Percentiles rank a stretch among this genome's conserved stretches.
These are phyloP conservation scores for Cyprinella venusta DNA, from an alignment of 2,797 vertebrate genomes.

Conservation along the genomic window DNA sequence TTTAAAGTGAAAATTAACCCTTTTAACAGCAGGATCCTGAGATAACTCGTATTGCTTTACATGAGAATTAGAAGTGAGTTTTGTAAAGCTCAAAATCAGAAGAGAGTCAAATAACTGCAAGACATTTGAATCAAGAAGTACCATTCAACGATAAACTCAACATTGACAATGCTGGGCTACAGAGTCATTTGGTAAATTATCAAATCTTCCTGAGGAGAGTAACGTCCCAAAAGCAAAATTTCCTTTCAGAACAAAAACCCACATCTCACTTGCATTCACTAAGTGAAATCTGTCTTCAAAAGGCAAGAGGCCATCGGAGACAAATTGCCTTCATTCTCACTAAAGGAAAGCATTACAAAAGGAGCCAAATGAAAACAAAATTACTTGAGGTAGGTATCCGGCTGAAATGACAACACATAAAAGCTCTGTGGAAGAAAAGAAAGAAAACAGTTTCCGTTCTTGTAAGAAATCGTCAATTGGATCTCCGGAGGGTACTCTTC, in stretches of 20 bases:
- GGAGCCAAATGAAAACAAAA: slow-evolving; percentile 63
- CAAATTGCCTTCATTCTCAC: slow-evolving; percentile 57
- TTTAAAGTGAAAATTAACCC: not conserved
- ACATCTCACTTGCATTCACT: slow-evolving; percentile 44
- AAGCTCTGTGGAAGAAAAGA: slow-evolving; percentile 63
- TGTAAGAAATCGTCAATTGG: slow-evolving; percentile 65
- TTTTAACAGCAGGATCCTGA: not conserved
- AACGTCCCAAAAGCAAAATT: slow-evolving; percentile 46
- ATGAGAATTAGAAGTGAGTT: slow-evolving; percentile 22
- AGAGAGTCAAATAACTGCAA: not conserved
- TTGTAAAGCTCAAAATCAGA: slow-evolving; percentile 23
- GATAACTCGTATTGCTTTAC: not conserved
- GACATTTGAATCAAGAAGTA: slow-evolving; percentile 30
- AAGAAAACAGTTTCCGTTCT: slow-evolving; percentile 63
- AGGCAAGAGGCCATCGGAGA: slow-evolving; percentile 48
- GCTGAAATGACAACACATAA: slow-evolving; percentile 65
- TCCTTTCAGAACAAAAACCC: slow-evolving; percentile 50
- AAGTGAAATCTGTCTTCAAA: slow-evolving; percentile 52
- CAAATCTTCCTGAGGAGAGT: slow-evolving; percentile 27
- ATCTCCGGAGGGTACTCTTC: slow-evolving; percentile 63
- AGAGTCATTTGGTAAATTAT: slow-evolving; percentile 48
- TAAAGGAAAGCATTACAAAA: slow-evolving; percentile 55
- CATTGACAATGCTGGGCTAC: slow-evolving; percentile 9
- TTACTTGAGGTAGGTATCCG: slow-evolving; percentile 64
- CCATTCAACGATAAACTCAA: slow-evolving; percentile 29